Base-by-base conservation (phyloP, 2,797 vertebrate species). In the Glossophaga mutica region DNA sequence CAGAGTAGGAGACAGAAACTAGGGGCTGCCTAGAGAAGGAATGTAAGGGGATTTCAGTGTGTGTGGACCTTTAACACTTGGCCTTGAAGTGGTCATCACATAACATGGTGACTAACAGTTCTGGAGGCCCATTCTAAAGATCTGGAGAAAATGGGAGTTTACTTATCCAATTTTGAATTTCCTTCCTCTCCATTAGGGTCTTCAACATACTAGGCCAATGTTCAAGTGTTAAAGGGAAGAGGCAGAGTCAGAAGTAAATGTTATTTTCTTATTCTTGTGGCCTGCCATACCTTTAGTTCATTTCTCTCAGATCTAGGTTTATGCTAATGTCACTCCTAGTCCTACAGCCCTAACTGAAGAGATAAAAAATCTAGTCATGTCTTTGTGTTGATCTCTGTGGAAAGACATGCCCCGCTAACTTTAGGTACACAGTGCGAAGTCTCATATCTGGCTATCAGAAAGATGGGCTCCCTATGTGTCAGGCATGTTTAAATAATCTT, bases 401-500 rank as follows among this genome's bases (percentile, higher is more conserved):
- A 82, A 95, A 92, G 50, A 21, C 52, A 88, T 22, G 52, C 39
- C 42, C 7, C 14, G 16, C 62, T 89, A 62, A 55, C 9, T 81
- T 94, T 34, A 87, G 57, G 62, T 83, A 74, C 16, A 67, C 39
- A 37, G 67, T 29, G 3, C 76, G 39, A 55, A 78, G 46, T 95
- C 42, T 84, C 18, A 88, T 90, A 92, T 50, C 32, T 67, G 24
- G 59, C 18, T 57, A n/a, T 88, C 37, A 74, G 39, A 71, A 87
- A 48, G 46, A 82, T n/a, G 21, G 67, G 29, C 34, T 67, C 22
- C 26, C 24, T 18, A 81, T 90, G 18, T 71, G 48, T 86, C 32
- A 78, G 46, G 24, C 39, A 76, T 92, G 29, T 84, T 95, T 90
- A 83, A 95, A 78, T 62, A 67, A 67, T n/a, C 87, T 81, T 95